Percentiles rank a stretch among this genome's conserved stretches.
Evolutionary conservation across 2,888 invertebrate species (phyloP).

Genomic region (Rugalucina vietnamica): DNA sequence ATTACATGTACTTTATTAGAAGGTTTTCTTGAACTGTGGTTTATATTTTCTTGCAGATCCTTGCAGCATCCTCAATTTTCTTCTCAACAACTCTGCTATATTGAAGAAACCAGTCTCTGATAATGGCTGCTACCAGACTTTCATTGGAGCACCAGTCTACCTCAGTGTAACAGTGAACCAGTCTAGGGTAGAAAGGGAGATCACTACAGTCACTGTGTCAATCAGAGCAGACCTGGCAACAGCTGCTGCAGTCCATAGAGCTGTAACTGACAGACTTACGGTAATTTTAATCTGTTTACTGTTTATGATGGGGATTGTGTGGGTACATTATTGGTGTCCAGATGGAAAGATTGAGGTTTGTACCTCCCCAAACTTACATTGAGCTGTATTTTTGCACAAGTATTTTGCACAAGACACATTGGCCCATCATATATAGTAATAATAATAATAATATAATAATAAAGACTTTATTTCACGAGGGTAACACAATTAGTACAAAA

Average conservation of each 20-base stretch:
- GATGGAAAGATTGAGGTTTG: too few relatives aligned
- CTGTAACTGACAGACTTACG: conserved; percentile 11
- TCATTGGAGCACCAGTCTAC: conserved; percentile 9
- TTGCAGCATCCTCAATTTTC: neutral
- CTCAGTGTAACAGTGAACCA: neutral
- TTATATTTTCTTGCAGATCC: conserved; percentile 2
- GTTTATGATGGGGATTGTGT: too few relatives aligned
- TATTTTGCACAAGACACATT: too few relatives aligned
- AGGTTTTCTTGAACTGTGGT: neutral
- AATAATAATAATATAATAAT: too few relatives aligned
- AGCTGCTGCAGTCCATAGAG: conserved; percentile 11
- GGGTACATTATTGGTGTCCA: too few relatives aligned
- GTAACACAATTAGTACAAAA: too few relatives aligned
- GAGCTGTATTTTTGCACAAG: too few relatives aligned
- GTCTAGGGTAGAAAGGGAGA: neutral
- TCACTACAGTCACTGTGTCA: neutral
- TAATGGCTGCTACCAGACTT: neutral
- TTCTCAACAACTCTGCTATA: conserved; percentile 1
- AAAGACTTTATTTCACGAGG: too few relatives aligned
- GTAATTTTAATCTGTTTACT: too few relatives aligned
- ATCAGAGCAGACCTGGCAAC: conserved; percentile 17
- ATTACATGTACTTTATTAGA: too few relatives aligned
- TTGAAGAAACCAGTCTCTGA: neutral
- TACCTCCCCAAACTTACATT: too few relatives aligned
- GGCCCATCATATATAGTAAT: too few relatives aligned